These are phyloP conservation scores for Lepilemur ruficaudatus DNA, from an alignment of 2,797 vertebrate genomes.

Conservation along the genomic window DNA sequence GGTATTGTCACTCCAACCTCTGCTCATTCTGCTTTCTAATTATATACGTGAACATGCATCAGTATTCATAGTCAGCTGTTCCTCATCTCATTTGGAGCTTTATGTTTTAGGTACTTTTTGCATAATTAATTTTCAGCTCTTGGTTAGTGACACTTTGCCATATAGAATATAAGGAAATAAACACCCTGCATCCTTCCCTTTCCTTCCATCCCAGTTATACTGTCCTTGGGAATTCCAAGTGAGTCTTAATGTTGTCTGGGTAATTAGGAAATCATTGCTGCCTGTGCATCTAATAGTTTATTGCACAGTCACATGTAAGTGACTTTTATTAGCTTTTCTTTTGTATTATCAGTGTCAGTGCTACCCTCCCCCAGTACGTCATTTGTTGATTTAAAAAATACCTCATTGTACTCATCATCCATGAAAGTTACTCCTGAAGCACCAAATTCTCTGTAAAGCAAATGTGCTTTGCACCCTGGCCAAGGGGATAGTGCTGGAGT, in stretches of 20 bases:
- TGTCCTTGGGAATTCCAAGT: neutral
- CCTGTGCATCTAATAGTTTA: neutral
- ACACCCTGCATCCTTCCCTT: too few relatives aligned
- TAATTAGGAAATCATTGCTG: neutral
- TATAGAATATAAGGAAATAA: rapidly evolving
- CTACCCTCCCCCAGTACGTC: neutral
- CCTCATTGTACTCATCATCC: neutral
- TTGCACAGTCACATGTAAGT: neutral
- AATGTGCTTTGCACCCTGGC: neutral
- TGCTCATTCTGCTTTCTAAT: neutral
- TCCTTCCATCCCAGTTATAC: neutral
- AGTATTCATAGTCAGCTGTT: neutral
- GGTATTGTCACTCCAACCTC: neutral
- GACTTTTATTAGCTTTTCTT: neutral
- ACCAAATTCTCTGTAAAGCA: neutral
- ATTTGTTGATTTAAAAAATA: neutral
- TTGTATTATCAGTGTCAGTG: neutral
- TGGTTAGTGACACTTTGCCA: neutral
- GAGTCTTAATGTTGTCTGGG: neutral
- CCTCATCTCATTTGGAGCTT: neutral
- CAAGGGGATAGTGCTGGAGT: neutral
- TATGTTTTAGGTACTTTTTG: neutral
- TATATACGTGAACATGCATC: neutral
- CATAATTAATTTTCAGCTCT: neutral
- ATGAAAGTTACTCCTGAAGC: neutral